These are phyloP conservation scores for Colletes collaris DNA, from an alignment of 2,888 invertebrate species.

Conservation along the genomic window DNA sequence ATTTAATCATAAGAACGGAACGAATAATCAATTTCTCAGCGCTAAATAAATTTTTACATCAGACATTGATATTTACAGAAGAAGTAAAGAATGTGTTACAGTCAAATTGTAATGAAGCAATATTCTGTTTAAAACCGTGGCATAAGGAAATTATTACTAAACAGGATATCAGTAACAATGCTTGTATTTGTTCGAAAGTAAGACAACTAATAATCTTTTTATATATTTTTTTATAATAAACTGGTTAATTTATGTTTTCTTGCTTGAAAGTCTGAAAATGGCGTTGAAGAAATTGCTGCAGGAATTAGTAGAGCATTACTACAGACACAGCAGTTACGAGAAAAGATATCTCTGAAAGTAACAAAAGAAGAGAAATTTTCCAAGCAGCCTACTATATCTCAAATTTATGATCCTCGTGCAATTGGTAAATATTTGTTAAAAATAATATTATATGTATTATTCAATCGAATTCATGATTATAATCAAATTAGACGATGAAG, in stretches of 20 bases:
- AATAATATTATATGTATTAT: not conserved
- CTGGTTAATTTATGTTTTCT: slow-evolving; percentile 10
- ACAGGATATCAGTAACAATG: slow-evolving; percentile 65
- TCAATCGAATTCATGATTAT: not conserved
- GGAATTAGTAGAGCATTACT: slow-evolving; percentile 75
- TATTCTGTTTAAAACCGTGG: slow-evolving; percentile 77
- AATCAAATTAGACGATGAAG: slow-evolving; percentile 7
- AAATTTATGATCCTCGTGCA: slow-evolving; percentile 60
- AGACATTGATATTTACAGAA: slow-evolving; percentile 69
- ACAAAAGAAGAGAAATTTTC: slow-evolving; percentile 60
- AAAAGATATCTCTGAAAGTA: slow-evolving; percentile 68
- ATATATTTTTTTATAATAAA: not conserved
- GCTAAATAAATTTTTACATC: slow-evolving; percentile 67
- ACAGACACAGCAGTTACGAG: slow-evolving; percentile 76
- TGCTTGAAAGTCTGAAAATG: slow-evolving; percentile 49
- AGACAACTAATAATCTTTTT: slow-evolving; percentile 48
- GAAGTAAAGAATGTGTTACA: slow-evolving; percentile 70
- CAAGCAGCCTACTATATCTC: slow-evolving; percentile 50
- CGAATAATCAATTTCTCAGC: slow-evolving; percentile 60
- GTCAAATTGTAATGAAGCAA: slow-evolving; percentile 76
- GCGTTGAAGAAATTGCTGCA: slow-evolving; percentile 73
- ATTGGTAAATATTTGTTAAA: slow-evolving; percentile 29
- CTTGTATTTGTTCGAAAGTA: slow-evolving; percentile 76
- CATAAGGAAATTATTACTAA: slow-evolving; percentile 64
- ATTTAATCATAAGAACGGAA: slow-evolving; percentile 26